These are phyloP conservation scores for Hyperoodon ampullatus DNA, from an alignment of 2,113 vertebrate species.

Conservation along the genomic window DNA sequence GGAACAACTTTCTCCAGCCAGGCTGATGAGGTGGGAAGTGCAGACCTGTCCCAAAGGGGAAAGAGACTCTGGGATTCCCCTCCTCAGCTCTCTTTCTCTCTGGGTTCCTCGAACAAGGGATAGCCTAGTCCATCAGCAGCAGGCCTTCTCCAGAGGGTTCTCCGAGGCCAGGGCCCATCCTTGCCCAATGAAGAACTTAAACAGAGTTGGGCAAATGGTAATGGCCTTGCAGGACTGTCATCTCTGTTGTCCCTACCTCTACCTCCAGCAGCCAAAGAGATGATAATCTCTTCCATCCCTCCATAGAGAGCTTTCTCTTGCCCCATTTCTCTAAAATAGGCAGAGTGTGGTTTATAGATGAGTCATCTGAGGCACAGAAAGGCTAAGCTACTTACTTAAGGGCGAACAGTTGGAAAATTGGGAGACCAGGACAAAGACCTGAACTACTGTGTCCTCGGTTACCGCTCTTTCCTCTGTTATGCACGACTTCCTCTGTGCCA, in stretches of 20 bases:
- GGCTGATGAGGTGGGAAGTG: not conserved
- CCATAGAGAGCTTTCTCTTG: not conserved
- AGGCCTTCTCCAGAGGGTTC: not conserved
- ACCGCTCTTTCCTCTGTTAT: not conserved
- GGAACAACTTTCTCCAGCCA: slow-evolving; percentile 18
- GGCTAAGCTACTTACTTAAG: not conserved
- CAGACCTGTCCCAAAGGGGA: not conserved
- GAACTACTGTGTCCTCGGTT: not conserved
- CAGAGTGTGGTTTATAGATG: not conserved
- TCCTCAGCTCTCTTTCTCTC: not conserved
- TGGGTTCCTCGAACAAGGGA: not conserved
- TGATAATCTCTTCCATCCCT: not conserved
- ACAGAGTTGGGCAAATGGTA: not conserved
- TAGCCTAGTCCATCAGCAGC: not conserved
- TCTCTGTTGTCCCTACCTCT: not conserved
- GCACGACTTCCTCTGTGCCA: not conserved
- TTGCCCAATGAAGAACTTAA: not conserved
- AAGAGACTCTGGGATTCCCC: not conserved
- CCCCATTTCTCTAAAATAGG: not conserved
- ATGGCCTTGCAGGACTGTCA: not conserved
- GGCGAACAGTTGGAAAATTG: not conserved
- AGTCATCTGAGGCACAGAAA: not conserved
- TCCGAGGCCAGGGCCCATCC: not conserved
- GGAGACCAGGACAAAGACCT: not conserved
- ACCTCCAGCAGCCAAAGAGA: not conserved